A percentile compares a stretch with the other conserved stretches of the same genome.
These are phyloP conservation scores for Chionodraco myersi DNA, from an alignment of 2,113 vertebrate species.

Conservation along the genomic window DNA sequence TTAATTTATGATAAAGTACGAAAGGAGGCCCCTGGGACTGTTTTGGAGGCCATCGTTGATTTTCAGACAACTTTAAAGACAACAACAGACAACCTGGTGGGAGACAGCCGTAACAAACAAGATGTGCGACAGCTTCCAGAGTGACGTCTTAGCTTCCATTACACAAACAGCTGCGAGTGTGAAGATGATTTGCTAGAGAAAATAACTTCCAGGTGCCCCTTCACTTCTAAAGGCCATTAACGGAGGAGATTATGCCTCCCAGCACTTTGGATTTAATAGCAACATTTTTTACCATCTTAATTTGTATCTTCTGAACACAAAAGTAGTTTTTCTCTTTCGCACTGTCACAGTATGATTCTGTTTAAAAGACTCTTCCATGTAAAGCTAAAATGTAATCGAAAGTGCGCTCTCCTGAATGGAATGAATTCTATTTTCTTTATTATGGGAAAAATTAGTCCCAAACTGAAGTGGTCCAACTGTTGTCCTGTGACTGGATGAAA, in stretches of 20 bases:
- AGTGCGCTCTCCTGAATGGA: slow-evolving; percentile 8
- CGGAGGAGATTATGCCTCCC: not conserved
- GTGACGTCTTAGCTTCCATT: slow-evolving; percentile 6
- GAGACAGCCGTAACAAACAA: slow-evolving; percentile 42
- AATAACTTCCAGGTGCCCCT: slow-evolving; percentile 18
- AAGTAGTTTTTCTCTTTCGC: not conserved
- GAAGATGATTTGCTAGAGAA: slow-evolving; percentile 30
- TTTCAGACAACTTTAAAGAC: not conserved
- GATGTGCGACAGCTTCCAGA: slow-evolving; percentile 38
- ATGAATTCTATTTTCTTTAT: not conserved
- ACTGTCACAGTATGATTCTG: not conserved
- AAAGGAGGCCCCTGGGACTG: slow-evolving; percentile 36
- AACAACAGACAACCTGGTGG: slow-evolving; percentile 35
- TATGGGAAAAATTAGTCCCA: not conserved
- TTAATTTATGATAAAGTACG: not conserved
- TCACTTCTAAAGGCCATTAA: not conserved
- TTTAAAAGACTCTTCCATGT: not conserved
- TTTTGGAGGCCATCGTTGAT: slow-evolving; percentile 19
- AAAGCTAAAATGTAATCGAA: not conserved
- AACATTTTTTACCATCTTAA: no score
- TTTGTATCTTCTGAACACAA: not conserved
- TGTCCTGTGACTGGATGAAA: not conserved
- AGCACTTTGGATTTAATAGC: no score
- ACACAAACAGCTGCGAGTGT: slow-evolving; percentile 32
- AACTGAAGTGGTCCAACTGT: not conserved